Conservation (phyloP, 2,113 vertebrate species). For the Pomatorhinus ruficollis region DNA sequence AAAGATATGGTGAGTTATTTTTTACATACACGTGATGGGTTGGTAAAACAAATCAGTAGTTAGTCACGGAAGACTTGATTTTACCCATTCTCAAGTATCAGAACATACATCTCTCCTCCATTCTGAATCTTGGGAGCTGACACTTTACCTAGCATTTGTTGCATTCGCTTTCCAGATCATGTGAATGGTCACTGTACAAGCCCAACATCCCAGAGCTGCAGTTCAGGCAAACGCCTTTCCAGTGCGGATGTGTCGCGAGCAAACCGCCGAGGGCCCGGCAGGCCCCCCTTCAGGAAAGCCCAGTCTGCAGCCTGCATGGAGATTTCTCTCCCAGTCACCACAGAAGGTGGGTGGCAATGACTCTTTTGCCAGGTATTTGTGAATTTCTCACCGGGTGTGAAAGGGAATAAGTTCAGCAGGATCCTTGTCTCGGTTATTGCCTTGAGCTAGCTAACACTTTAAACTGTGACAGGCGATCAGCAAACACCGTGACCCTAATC, state of each 20-base stretch:
- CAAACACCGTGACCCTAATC: neutral
- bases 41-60: neutral
- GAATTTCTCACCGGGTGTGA: neutral
- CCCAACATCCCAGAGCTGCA: conserved; percentile 89
- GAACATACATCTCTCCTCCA: neutral
- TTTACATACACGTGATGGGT: neutral
- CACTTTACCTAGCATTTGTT: neutral
- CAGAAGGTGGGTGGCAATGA: conserved; percentile 90
- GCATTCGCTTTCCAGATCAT: conserved; percentile 87
- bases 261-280: conserved; percentile 89
- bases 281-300: conserved; percentile 97
- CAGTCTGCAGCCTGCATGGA: conserved; percentile 99
- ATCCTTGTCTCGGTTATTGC: neutral
- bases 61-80: neutral
- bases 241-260: conserved; percentile 88
- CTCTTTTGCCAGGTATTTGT: neutral
- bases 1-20: neutral
- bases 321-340: conserved; percentile 94
- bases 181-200: conserved; percentile 98
- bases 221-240: conserved; percentile 88
- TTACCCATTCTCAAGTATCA: neutral
- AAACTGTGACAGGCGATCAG: neutral
- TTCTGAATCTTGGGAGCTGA: neutral
- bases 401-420: neutral
- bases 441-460: neutral